Evolutionary conservation across 2,797 vertebrate genomes (phyloP).

Genomic region (Melopsittacus undulatus): DNA sequence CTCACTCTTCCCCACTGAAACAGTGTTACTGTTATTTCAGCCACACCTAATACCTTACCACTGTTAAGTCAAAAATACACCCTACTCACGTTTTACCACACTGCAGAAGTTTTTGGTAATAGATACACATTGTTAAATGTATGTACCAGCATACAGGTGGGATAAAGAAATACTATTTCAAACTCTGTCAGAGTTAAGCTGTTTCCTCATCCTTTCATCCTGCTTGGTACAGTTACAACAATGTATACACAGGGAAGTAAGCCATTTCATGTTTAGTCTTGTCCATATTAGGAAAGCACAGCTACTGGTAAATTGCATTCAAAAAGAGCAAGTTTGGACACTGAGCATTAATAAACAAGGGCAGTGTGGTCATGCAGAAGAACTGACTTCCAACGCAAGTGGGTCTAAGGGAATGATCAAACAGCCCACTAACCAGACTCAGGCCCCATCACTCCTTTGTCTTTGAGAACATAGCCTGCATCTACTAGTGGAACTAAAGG

Average conservation of each 20-base stretch:
- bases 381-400: neutral
- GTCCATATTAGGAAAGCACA: conserved; percentile 9
- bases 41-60: neutral
- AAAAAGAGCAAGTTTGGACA: neutral
- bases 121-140: neutral
- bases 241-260: neutral
- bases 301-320: conserved; percentile 28
- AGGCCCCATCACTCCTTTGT: conserved; percentile 29
- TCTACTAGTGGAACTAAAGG: conserved; percentile 39
- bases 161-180: neutral
- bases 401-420: neutral
- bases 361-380: neutral
- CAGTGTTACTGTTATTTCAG: neutral
- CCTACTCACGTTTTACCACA: neutral
- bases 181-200: neutral
- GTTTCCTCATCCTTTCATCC: conserved; percentile 9
- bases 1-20: neutral
- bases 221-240: neutral
- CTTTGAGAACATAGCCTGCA: conserved; percentile 24
- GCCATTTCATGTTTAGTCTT: conserved; percentile 32
- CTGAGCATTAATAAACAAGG: neutral
- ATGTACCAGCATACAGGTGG: neutral
- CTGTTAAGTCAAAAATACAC: neutral
- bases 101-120: neutral
- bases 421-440: conserved; percentile 21